These are phyloP conservation scores for Gastrophysa polygoni DNA, from an alignment of 2,888 invertebrate genomes.

Conservation along the genomic window DNA sequence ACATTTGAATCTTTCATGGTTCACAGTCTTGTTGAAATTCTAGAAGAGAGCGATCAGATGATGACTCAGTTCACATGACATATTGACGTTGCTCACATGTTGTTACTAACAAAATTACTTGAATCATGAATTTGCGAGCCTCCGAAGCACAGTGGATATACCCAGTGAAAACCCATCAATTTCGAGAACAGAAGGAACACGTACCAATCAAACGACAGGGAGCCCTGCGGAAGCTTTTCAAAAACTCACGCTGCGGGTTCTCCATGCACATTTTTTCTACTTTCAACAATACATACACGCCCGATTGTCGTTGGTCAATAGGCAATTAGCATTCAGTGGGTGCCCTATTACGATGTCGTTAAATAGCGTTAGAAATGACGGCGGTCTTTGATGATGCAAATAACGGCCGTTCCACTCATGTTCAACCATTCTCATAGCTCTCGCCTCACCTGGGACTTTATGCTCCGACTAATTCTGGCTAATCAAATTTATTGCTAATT, in stretches of 20 bases:
- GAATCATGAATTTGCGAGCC: too few species aligned
- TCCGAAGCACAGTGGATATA: not conserved
- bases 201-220: not conserved
- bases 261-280: not conserved
- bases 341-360: slow-evolving; percentile 8
- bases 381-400: slow-evolving; percentile 12
- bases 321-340: slow-evolving; percentile 46
- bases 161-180: not conserved
- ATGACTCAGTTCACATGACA: too few species aligned
- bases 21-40: too few species aligned
- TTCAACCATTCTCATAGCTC: too few species aligned
- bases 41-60: too few species aligned
- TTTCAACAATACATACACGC: not conserved
- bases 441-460: too few species aligned
- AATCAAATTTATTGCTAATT: too few species aligned
- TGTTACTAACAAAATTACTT: too few species aligned
- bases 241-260: not conserved
- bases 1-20: too few species aligned
- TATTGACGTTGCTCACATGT: too few species aligned
- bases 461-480: too few species aligned
- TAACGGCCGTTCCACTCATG: slow-evolving; percentile 8
- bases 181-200: not conserved
- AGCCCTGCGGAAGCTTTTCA: not conserved
- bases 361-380: not conserved
- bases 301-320: not conserved